phyloP scores from a whole-genome alignment of 2,888 invertebrate genomes.

The Rosalia funebris region DNA sequence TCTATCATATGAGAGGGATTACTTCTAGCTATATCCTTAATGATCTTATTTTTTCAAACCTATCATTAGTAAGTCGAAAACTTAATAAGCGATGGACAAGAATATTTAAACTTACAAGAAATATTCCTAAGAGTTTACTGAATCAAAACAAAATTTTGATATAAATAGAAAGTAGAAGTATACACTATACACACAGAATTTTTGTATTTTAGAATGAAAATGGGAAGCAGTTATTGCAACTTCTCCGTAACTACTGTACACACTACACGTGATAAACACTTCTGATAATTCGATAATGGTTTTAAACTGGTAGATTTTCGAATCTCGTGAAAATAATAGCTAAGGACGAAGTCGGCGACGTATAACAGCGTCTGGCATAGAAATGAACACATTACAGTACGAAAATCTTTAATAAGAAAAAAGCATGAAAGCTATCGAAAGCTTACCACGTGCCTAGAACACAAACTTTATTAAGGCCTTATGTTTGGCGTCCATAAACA shows the following conservation, averaged over 20 bases:
- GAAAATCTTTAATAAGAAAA: conserved; percentile 22
- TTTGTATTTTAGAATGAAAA: conserved; percentile 2
- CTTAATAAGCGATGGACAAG: too few relatives aligned
- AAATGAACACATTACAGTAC: conserved; percentile 4
- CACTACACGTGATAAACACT: neutral
- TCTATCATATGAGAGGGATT: too few relatives aligned
- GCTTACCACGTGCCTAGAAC: conserved; percentile 29
- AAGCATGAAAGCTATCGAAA: conserved; percentile 9
- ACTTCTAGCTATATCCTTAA: too few relatives aligned
- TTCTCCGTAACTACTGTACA: neutral
- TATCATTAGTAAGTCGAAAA: too few relatives aligned
- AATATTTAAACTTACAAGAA: too few relatives aligned
- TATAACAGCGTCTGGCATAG: neutral
- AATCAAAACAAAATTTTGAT: too few relatives aligned
- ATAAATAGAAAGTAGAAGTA: too few relatives aligned
- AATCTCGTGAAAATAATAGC: neutral
- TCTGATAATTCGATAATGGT: neutral
- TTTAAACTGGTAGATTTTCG: neutral
- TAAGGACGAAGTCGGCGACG: neutral
- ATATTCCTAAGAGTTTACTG: too few relatives aligned
- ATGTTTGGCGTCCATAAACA: conserved; percentile 34
- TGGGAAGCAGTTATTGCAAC: neutral
- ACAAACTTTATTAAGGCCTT: conserved; percentile 37
- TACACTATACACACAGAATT: neutral
- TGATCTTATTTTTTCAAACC: too few relatives aligned